Evolutionary conservation across 35 echinoderm and acorn worm species (phyloP), one percentile per base, ranked within the genome.

Genomic region (Holothuria glaberrima): DNA sequence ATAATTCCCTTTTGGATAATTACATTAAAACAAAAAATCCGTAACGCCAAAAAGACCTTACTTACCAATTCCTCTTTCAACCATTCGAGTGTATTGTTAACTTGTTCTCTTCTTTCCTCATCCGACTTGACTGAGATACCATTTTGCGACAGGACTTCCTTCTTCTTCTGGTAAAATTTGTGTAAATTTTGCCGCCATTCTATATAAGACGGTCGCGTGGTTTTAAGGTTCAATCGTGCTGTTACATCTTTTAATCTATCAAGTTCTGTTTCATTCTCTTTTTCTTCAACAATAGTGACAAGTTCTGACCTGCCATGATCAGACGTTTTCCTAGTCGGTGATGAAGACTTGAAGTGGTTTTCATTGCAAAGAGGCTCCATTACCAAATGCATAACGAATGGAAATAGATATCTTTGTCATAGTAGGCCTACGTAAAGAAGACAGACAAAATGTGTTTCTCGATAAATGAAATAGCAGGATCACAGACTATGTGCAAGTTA

Each of bases 141-240:
- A 24, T 84, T 84, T 21, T 84, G 80, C 3, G 80, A 48, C 28
- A 84, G 30, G 24, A 61, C 80, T 33, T 46, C 52, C 22, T 29
- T 59, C 56, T 84, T 84, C 30, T 84, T 84, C 13, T 84, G 80
- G 57, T 84, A 84, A 38, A 84, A 84, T 38, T 84, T 20, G 56
- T 84, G 80, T 14, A 84, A 56, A 36, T 84, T 84, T 22, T 84
- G 46, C 29, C 56, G 24, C 80, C 80, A 84, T 84, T 84, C 80
- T n/a, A 84, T 30, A 25, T 84, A 84, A 9, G 80, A 84, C 21
- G 80, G 80, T 30, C 80, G 48, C 6, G 80, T 84, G 9, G 80
- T 84, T 56, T 84, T 59, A 10, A 84, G 18, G n/a, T 84, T 84
- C 21, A 84, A 62, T 64, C 80, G 52, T 24, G 56, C 26, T 31